Percentiles rank a stretch among this genome's conserved stretches.
Evolutionary conservation across 2,888 invertebrate genomes (phyloP).

Genomic region (Limnephilus lunatus): DNA sequence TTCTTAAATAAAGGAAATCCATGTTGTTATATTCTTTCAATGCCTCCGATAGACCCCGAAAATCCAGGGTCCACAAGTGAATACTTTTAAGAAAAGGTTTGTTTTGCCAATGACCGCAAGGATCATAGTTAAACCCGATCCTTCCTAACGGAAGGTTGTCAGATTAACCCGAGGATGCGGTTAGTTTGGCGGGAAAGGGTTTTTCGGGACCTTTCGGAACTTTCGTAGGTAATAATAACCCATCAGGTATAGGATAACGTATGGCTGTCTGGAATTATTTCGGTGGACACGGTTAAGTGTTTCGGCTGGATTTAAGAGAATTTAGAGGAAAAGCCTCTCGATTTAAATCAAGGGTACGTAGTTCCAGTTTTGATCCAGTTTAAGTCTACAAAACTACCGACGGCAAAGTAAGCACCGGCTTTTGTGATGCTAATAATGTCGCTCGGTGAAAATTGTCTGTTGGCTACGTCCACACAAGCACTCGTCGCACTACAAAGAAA

Average conservation of each 20-base stretch:
- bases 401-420: neutral
- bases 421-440: neutral
- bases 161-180: conserved; percentile 45
- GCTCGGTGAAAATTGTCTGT: neutral
- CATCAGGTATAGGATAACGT: conserved; percentile 17
- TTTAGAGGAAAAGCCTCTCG: conserved; percentile 21
- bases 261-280: conserved; percentile 36
- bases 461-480: no score
- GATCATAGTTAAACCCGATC: conserved; percentile 45
- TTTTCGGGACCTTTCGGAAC: conserved; percentile 28
- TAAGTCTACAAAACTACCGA: neutral
- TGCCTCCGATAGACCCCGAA: neutral
- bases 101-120: conserved; percentile 42
- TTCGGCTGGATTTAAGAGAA: conserved; percentile 37
- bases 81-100: conserved; percentile 45
- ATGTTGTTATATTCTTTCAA: neutral
- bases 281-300: conserved; percentile 43
- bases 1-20: conserved; percentile 31
- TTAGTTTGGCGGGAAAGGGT: conserved; percentile 25
- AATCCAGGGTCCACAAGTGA: conserved; percentile 9
- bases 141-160: conserved; percentile 44
- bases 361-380: neutral
- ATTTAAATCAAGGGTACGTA: neutral
- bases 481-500: no score
- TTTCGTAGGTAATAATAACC: conserved; percentile 24